phyloP scores from a whole-genome alignment of 2,113 vertebrate genomes.

The Osmerus eperlanus region DNA sequence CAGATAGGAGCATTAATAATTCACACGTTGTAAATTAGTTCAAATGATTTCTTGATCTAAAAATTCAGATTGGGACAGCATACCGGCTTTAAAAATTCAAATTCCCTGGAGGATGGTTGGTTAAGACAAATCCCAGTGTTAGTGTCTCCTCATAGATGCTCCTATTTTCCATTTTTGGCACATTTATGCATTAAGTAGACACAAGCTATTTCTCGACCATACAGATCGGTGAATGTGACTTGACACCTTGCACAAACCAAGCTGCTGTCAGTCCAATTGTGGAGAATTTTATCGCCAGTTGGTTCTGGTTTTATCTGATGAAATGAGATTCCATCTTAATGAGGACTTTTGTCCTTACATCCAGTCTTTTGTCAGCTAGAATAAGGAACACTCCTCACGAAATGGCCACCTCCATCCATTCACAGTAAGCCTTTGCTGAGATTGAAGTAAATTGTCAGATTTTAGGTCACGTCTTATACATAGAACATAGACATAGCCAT shows the following conservation, averaged over 20 bases:
- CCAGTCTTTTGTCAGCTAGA: neutral
- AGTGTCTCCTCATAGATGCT: too few species aligned
- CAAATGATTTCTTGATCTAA: constrained; percentile 35
- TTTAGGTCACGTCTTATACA: constrained; percentile 17
- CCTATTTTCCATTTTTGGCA: constrained; percentile 1
- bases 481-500: constrained; percentile 13
- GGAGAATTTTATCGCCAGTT: neutral
- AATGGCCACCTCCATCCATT: neutral
- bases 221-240: neutral
- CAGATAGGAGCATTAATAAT: constrained; percentile 43
- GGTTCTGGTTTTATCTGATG: constrained; percentile 1
- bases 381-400: constrained; percentile 2
- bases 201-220: neutral
- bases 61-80: constrained; percentile 48
- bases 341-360: neutral
- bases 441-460: constrained; percentile 1
- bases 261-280: neutral
- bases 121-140: too few species aligned
- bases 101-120: neutral
- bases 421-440: neutral
- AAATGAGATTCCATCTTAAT: neutral
- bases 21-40: constrained; percentile 35
- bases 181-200: neutral
- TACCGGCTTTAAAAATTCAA: neutral
- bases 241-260: neutral